These are phyloP conservation scores for Sternotherus odoratus DNA, from an alignment of 2,797 vertebrate genomes.

Conservation along the genomic window DNA sequence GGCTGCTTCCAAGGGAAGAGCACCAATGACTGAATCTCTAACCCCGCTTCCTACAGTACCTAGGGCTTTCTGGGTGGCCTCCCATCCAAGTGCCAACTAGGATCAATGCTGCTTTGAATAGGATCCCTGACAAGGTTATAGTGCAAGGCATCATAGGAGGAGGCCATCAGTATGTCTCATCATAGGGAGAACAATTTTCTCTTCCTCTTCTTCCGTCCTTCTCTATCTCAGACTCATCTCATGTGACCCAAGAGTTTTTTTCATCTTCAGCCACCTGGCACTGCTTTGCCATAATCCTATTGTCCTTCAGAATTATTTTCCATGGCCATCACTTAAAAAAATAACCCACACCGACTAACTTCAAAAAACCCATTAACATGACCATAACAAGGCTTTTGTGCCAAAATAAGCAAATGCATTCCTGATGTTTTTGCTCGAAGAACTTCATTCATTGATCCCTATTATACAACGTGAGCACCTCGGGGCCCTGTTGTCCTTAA, in stretches of 20 bases:
- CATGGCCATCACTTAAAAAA: slow-evolving; percentile 3
- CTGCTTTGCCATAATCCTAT: slow-evolving; percentile 31
- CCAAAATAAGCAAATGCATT: slow-evolving; percentile 53
- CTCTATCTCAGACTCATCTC: slow-evolving; percentile 50
- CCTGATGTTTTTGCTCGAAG: slow-evolving; percentile 51
- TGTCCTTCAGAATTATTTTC: slow-evolving; percentile 51
- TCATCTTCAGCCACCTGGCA: slow-evolving; percentile 14
- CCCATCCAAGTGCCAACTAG: not conserved
- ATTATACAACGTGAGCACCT: not conserved
- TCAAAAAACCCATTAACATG: slow-evolving; percentile 38
- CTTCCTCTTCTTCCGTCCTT: slow-evolving; percentile 13
- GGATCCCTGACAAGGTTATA: not conserved
- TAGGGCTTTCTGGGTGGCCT: not conserved
- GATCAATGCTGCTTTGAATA: slow-evolving; percentile 30
- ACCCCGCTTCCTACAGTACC: not conserved
- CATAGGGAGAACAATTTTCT: not conserved
- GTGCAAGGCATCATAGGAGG: not conserved
- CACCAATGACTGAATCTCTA: slow-evolving; percentile 21
- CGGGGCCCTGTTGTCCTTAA: not conserved
- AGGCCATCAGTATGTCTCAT: not conserved
- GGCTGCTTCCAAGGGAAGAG: slow-evolving; percentile 18
- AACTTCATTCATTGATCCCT: not conserved
- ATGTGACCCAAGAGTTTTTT: not conserved
- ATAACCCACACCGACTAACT: slow-evolving; percentile 36
- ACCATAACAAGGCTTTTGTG: slow-evolving; percentile 61